A percentile compares a stretch with the other conserved stretches of the same genome.
These are phyloP conservation scores for Lordiphosa clarofinis DNA, from an alignment of 1,140 invertebrate genomes.

Conservation along the genomic window DNA sequence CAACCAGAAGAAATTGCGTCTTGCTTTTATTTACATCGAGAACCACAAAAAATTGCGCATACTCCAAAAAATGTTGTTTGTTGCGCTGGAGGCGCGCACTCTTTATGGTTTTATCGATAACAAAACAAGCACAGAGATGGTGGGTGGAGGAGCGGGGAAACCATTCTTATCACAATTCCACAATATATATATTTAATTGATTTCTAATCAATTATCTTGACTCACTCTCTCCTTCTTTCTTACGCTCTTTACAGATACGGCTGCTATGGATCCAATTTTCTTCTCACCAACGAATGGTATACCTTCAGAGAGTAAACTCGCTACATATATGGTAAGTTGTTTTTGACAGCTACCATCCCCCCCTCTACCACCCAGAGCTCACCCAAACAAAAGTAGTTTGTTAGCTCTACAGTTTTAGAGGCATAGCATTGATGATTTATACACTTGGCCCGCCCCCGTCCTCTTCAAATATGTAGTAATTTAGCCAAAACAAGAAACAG, in stretches of 20 bases:
- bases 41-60: conserved; percentile 29
- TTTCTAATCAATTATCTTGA: conserved; percentile 48
- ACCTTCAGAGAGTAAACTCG: conserved; percentile 91
- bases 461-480: neutral
- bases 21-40: conserved; percentile 49
- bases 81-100: conserved; percentile 7
- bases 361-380: no score
- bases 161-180: conserved; percentile 4
- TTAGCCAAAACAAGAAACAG: conserved; percentile 38
- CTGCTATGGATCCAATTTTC: conserved; percentile 81
- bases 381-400: neutral
- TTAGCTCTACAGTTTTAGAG: no score
- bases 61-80: conserved; percentile 25
- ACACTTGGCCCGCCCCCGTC: neutral
- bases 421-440: no score
- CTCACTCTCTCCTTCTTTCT: conserved; percentile 6
- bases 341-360: neutral
- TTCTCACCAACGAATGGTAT: conserved; percentile 86
- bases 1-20: conserved; percentile 51
- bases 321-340: conserved; percentile 88
- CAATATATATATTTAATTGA: conserved; percentile 63
- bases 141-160: no score
- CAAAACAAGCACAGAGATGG: conserved; percentile 33
- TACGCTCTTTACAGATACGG: conserved; percentile 67
- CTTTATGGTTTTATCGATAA: conserved; percentile 65